Percentiles rank a stretch among this genome's conserved stretches.
Evolutionary conservation across 2,113 vertebrate genomes (phyloP).

Genomic region (Peromyscus polionotus): DNA sequence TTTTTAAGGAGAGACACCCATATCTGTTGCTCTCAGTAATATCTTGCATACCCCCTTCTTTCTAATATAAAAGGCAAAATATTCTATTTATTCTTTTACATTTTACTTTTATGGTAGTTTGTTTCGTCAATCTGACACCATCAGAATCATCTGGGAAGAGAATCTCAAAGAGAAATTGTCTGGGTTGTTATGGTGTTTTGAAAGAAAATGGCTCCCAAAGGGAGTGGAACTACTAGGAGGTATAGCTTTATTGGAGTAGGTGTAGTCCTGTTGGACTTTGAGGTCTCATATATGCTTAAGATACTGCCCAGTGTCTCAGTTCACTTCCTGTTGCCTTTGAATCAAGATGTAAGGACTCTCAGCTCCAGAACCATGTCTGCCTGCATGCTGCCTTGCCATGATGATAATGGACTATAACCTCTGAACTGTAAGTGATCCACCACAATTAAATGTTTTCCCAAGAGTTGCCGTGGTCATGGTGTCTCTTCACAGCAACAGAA

Average conservation of each 20-base stretch:
- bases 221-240: background rate
- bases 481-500: background rate
- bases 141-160: background rate
- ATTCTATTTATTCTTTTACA: background rate
- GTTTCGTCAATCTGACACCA: background rate
- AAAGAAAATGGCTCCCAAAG: background rate
- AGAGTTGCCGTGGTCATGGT: background rate
- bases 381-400: background rate
- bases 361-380: background rate
- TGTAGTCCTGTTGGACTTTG: background rate
- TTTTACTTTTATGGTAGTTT: background rate
- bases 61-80: slow-evolving; percentile 20
- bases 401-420: background rate
- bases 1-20: background rate
- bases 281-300: background rate
- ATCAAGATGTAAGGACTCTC: background rate
- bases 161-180: background rate
- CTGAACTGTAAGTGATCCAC: background rate
- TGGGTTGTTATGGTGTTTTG: background rate
- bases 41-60: background rate
- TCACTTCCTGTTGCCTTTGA: background rate
- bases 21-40: background rate
- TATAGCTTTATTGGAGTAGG: background rate
- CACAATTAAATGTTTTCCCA: background rate
- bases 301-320: background rate